Conservation (phyloP, 2,113 vertebrate genomes). For the Muntiacus reevesi region DNA sequence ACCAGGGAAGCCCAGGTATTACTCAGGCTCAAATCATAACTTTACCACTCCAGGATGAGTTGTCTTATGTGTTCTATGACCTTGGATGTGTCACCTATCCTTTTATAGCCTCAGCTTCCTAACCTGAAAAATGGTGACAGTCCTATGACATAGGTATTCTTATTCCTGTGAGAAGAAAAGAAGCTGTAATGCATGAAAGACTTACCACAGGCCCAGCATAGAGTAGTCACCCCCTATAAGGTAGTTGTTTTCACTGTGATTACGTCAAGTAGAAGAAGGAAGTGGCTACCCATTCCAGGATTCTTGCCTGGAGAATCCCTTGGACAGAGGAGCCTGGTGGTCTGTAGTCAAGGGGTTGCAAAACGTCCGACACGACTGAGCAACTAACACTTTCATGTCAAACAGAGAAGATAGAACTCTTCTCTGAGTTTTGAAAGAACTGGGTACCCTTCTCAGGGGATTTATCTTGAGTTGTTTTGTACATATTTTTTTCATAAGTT, state of each 20-base stretch:
- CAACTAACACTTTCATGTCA: neutral
- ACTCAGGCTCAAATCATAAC: neutral
- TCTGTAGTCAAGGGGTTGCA: neutral
- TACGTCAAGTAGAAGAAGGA: neutral
- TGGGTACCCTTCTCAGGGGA: neutral
- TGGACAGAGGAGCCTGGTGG: neutral
- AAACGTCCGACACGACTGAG: neutral
- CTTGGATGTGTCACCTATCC: neutral
- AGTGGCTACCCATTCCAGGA: neutral
- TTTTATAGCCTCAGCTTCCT: neutral
- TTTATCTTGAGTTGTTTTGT: neutral
- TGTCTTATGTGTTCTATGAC: neutral
- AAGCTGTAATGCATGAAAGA: neutral
- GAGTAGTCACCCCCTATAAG: neutral
- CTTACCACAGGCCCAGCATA: neutral
- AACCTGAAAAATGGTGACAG: neutral
- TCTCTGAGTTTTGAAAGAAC: neutral
- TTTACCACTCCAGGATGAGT: neutral
- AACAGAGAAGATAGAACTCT: neutral
- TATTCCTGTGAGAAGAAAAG: neutral
- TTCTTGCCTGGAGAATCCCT: neutral
- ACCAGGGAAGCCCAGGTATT: neutral
- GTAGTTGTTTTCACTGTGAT: neutral
- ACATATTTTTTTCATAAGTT: neutral
- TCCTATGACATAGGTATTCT: neutral